Evolutionary conservation across 2,888 invertebrate species (phyloP).

Genomic region (Lottia scabra): DNA sequence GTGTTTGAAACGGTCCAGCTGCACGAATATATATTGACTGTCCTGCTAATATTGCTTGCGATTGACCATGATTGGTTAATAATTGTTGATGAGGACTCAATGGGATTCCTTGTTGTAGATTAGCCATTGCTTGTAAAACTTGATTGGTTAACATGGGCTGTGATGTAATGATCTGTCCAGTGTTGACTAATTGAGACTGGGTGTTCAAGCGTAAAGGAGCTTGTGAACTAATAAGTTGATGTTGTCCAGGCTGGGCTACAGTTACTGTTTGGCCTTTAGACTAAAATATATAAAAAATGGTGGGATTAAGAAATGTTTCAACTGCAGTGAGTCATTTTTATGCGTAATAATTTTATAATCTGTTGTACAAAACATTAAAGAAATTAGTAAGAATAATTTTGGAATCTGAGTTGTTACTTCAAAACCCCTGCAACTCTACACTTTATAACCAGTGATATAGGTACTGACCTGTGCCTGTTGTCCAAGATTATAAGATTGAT

Average conservation of each 20-base stretch:
- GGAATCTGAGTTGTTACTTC: neutral
- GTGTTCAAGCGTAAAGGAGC: slow-evolving; percentile 51
- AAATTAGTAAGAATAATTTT: too few species aligned
- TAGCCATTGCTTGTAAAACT: slow-evolving; percentile 60
- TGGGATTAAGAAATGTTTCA: too few species aligned
- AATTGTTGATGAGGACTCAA: slow-evolving; percentile 52
- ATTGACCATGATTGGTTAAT: slow-evolving; percentile 51
- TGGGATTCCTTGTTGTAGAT: slow-evolving; percentile 51
- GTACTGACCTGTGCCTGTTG: neutral
- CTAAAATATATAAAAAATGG: slow-evolving; percentile 26
- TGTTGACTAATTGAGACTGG: slow-evolving; percentile 56
- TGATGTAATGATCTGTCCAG: slow-evolving; percentile 57
- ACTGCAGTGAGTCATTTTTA: too few species aligned
- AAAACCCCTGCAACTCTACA: neutral
- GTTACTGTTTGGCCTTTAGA: slow-evolving; percentile 49
- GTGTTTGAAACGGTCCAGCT: slow-evolving; percentile 48
- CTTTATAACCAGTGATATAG: too few species aligned
- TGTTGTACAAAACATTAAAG: too few species aligned
- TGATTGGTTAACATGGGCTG: slow-evolving; percentile 59
- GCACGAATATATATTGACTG: slow-evolving; percentile 63
- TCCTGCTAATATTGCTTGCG: slow-evolving; percentile 52
- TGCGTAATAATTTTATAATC: too few species aligned
- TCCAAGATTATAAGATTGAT: slow-evolving; percentile 22
- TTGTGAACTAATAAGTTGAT: slow-evolving; percentile 51
- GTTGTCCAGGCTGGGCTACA: slow-evolving; percentile 38